phyloP scores from a whole-genome alignment of 2,888 invertebrate genomes.

The Rosalia funebris region DNA sequence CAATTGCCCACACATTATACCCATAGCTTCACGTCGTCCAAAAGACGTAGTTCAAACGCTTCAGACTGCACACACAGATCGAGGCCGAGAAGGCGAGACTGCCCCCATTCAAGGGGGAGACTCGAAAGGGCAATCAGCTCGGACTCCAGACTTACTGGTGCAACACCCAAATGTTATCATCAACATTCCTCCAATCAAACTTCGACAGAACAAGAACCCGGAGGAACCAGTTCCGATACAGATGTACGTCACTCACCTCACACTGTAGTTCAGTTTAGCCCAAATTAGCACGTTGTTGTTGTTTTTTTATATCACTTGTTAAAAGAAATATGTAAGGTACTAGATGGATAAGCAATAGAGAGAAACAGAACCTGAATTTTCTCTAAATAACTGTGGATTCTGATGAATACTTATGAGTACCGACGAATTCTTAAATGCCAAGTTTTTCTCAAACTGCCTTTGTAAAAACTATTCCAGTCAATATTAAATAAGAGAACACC shows the following conservation, averaged over 20 bases:
- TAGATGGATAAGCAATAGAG: not conserved
- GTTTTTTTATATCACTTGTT: conserved; percentile 15
- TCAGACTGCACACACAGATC: conserved; percentile 61
- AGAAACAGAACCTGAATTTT: not conserved
- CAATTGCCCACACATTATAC: conserved; percentile 51
- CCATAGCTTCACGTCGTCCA: conserved; percentile 45
- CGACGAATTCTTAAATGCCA: no score
- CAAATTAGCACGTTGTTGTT: conserved; percentile 22
- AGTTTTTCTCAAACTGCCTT: no score
- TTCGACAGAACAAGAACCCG: conserved; percentile 55
- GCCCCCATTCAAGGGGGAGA: conserved; percentile 52
- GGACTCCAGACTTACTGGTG: conserved; percentile 59
- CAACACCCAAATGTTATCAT: conserved; percentile 49
- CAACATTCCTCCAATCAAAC: conserved; percentile 49
- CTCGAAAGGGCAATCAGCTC: conserved; percentile 61
- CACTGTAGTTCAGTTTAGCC: conserved; percentile 48
- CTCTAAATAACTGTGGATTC: not conserved
- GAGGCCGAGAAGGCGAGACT: conserved; percentile 55
- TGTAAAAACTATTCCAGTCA: no score
- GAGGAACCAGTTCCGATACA: conserved; percentile 55
- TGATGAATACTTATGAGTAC: no score
- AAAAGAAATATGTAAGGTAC: conserved; percentile 1
- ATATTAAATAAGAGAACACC: no score
- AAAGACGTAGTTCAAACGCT: conserved; percentile 62
- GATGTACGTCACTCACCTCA: conserved; percentile 54